Base-by-base conservation (phyloP, 2,888 invertebrate species). In the Platycnemis pennipes region DNA sequence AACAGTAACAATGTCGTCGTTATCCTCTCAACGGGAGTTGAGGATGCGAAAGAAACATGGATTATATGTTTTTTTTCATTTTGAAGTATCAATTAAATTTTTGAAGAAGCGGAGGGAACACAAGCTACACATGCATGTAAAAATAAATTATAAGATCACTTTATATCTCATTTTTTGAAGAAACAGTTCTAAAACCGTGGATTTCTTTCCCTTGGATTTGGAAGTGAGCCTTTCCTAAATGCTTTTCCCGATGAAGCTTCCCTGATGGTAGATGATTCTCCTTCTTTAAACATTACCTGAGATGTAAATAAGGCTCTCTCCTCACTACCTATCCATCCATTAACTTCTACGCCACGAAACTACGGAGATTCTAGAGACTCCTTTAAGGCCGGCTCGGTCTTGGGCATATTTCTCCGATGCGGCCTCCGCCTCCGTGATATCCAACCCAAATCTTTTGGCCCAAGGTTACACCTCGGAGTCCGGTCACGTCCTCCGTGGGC, bases 401-500 rank as follows among this genome's bases (percentile, higher is more conserved):
- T 8, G 77, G 37, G 77, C 11, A 77, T 77, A 77, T 37, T 5
- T 37, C 13, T 77, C n/a, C 7, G n/a, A n/a, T 37, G 77, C 37
- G 77, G 37, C 77, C 77, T 37, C 77, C 77, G 31, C 13, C 31
- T 77, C 77, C 77, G 77, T 77, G 77, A 77, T 77, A 77, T 77
- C 31, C 77, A 77, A 77, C 77, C 77, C 77, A 77, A 77, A 77
- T 77, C 77, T 77, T 77, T 26, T 49, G 37, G 11, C 37, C 77
- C 77, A 77, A 77, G 77, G 37, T n/a, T 37, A 77, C 77, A 77
- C 37, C 37, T 77, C 77, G 37, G 31, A 89, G 37, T 63, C 44
- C 69, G 56, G 69, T 91, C 91, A 91, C 91, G 91, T 91, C 22
- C 44, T 26, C 26, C 91, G 42, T 4, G 91, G 63, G 42, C 63